These are phyloP conservation scores for Clarias magur DNA, from an alignment of 2,113 vertebrate genomes.

Conservation along the genomic window DNA sequence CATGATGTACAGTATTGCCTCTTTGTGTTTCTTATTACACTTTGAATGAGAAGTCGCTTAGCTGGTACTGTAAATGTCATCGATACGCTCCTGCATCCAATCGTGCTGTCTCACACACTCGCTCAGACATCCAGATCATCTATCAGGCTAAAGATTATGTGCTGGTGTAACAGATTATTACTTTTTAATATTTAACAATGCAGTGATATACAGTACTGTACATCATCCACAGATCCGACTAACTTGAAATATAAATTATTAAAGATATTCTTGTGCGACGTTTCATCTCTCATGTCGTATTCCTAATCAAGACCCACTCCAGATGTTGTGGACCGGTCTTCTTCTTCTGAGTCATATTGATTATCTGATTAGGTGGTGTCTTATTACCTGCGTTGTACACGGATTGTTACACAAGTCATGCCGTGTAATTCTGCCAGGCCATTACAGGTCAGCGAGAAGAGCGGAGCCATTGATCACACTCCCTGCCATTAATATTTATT, in stretches of 20 bases:
- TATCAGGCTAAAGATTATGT: neutral
- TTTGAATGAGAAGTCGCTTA: neutral
- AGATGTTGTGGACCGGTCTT: neutral
- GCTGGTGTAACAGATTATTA: neutral
- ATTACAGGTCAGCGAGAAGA: constrained; percentile 28
- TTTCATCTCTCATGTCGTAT: neutral
- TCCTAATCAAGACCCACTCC: neutral
- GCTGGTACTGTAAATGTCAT: neutral
- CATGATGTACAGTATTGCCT: neutral
- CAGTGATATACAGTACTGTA: neutral
- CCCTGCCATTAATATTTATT: constrained; percentile 46
- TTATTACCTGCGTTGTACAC: constrained; percentile 22
- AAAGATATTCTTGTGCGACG: neutral
- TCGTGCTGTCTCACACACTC: neutral
- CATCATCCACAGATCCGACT: too few species aligned
- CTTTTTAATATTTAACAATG: neutral
- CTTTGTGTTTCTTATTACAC: neutral
- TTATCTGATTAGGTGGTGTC: constrained; percentile 18
- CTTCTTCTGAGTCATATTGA: constrained; percentile 45
- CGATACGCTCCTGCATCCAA: neutral
- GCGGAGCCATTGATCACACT: constrained; percentile 43
- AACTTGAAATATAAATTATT: neutral
- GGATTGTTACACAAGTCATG: constrained; percentile 9
- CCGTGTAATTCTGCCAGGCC: constrained; percentile 29
- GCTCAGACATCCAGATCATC: neutral